Base-by-base conservation (phyloP, 2,113 vertebrate genomes). In the Apteryx mantelli region DNA sequence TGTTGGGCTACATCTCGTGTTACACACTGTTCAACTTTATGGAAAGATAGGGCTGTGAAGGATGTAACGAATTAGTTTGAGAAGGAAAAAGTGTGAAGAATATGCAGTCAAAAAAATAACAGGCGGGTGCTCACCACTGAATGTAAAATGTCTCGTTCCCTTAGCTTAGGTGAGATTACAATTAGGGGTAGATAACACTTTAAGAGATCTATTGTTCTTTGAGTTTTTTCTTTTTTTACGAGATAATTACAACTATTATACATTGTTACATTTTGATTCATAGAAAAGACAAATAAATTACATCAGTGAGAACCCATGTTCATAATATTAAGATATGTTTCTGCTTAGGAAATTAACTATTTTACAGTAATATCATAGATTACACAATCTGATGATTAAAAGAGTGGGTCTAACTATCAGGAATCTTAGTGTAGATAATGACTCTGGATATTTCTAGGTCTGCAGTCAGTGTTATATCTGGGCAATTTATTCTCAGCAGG, bases 281-380 rank as follows among this genome's bases (percentile, higher is more conserved):
- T 71, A 56, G 48, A 89, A 89, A 96, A 96, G 93, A 92, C 87
- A 96, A 98, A 96, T 92, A 90, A 65, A 96, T 96, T 92, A 78
- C 65, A 80, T 94, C 71, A 87, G 69, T 71, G 74, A 83, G 89
- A 94, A 86, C 22, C 89, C 82, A 94, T 81, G 36, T 83, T 97
- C 95, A 97, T 87, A 97, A 97, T 95, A 95, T 96, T 96, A 90
- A 96, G 91, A 94, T 94, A 74, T 83, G 68, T 95, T 97, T 96
- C 93, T 91, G 52, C 87, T 85, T 71, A 94, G 76, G 42, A 90
- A 88, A 75, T 81, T 92, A 94, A 91, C 30, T 90, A 55, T 93
- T 97, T 95, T 88, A 77, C 18, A 34, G 63, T 88, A 46, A 48
- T 91, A 88, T 76, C 15, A 82, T 74, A 89, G 93, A 83, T 89